Evolutionary conservation across 2,113 vertebrate genomes (phyloP).

Genomic region (Odocoileus virginianus): DNA sequence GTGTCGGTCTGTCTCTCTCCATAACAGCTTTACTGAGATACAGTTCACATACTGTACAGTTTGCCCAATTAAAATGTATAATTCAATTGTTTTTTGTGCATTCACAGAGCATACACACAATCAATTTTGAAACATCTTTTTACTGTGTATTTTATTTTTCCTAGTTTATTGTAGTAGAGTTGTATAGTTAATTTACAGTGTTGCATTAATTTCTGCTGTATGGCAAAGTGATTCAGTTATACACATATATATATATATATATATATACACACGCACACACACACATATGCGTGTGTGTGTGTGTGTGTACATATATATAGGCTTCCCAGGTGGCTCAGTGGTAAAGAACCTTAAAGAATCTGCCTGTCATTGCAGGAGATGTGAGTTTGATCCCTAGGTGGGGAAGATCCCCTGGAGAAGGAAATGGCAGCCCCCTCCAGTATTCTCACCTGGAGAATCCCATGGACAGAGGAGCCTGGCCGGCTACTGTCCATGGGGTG

Average conservation of each 20-base stretch:
- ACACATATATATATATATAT: rapidly evolving
- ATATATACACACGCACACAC: no score
- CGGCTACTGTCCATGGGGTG: neutral
- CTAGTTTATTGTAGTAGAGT: neutral
- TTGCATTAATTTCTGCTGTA: neutral
- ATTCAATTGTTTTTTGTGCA: neutral
- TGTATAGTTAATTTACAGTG: neutral
- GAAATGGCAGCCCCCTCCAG: neutral
- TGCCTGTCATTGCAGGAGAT: neutral
- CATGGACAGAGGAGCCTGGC: neutral
- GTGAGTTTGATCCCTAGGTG: neutral
- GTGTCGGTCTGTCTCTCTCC: neutral
- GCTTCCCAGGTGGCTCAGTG: neutral
- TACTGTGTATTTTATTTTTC: neutral
- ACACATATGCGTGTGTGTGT: neutral
- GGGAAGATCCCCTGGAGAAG: neutral
- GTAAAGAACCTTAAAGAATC: neutral
- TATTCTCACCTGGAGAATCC: neutral
- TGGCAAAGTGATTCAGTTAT: neutral
- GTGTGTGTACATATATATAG: neutral
- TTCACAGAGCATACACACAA: no score
- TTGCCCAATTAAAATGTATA: neutral
- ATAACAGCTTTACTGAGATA: neutral
- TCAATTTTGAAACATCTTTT: neutral
- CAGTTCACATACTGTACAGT: neutral